These are phyloP conservation scores for Dryomyza anilis DNA, from an alignment of 2,888 invertebrate genomes.

Conservation along the genomic window DNA sequence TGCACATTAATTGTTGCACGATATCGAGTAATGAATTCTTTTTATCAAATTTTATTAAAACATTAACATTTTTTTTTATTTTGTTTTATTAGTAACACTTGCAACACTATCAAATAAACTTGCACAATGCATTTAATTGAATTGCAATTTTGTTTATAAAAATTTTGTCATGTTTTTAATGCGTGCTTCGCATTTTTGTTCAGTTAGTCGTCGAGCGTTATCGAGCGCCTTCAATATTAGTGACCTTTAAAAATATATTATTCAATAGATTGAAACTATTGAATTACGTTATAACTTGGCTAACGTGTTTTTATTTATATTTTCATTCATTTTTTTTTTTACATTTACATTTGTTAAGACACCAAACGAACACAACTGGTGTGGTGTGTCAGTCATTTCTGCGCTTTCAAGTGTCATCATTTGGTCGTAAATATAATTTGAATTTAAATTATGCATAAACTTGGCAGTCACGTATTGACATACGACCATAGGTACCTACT, in stretches of 20 bases:
- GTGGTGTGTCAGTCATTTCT: not conserved
- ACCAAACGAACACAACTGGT: not conserved
- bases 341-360: not conserved
- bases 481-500: not conserved
- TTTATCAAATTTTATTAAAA: too few relatives aligned
- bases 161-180: too few relatives aligned
- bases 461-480: slow-evolving; percentile 19
- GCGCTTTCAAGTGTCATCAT: slow-evolving; percentile 24
- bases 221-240: not conserved
- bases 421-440: slow-evolving; percentile 28
- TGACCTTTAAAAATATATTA: slow-evolving; percentile 27
- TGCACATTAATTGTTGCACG: too few relatives aligned
- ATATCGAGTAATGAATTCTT: too few relatives aligned
- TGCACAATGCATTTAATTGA: too few relatives aligned
- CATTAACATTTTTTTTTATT: too few relatives aligned
- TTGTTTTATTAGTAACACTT: too few relatives aligned
- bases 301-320: slow-evolving; percentile 8
- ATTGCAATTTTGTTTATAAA: too few relatives aligned
- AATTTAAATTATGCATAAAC: slow-evolving; percentile 12
- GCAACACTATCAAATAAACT: too few relatives aligned
- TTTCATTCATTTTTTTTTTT: not conserved
- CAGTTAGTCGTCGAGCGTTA: not conserved
- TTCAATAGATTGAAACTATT: too few relatives aligned
- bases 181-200: not conserved
- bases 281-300: slow-evolving; percentile 21